Base-by-base conservation (phyloP, 2,113 vertebrate species). In the Acanthisitta chloris region DNA sequence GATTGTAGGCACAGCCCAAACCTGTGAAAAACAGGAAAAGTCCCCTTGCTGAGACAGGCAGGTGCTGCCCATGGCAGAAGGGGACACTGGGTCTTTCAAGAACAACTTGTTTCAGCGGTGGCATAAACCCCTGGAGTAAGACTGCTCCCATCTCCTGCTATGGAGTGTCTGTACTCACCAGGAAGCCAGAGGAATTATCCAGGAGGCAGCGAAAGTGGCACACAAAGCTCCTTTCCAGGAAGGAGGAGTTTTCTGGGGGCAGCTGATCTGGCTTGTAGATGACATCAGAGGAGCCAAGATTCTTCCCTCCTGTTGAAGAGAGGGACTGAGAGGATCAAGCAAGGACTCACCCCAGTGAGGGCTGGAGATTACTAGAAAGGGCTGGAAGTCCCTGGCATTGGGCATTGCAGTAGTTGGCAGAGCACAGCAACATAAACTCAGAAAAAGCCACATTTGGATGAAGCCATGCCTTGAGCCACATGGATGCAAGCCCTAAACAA, bases 181-280 rank as follows among this genome's bases (percentile, higher is more conserved):
- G 96, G 74, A 99, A 99, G 46, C 98, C 98, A 0, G 98, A 98
- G 36, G 98, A 98, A 71, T 98, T 98, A 96, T 98, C 98, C 93
- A 98, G 97, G 31, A 99, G 98, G 94, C 98, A 99, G 79, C 98
- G 97, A 85, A 99, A 98, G 34, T 97, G 97, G 80, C 98, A 99
- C 42, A 98, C 93, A 9, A 99, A 99, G 88, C 87, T 98, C 71
- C 98, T 97, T 93, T 99, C 98, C 90, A 98, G 97, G 92, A 98
- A 98, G 80, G 98, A 98, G 4, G 98, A 98, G 96, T 98, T 98
- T 73, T 99, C 98, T 3, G 97, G 98, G 4, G 98, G 98, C 51
- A 98, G 97, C 55, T 97, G 97, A 24, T 98, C 97, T 0, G 57
- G 96, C 59, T 92, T 96, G 95, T 94, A 98, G 40, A 26, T 5